Evolutionary conservation across 2,797 vertebrate genomes (phyloP).

Genomic region (Cuniculus paca): DNA sequence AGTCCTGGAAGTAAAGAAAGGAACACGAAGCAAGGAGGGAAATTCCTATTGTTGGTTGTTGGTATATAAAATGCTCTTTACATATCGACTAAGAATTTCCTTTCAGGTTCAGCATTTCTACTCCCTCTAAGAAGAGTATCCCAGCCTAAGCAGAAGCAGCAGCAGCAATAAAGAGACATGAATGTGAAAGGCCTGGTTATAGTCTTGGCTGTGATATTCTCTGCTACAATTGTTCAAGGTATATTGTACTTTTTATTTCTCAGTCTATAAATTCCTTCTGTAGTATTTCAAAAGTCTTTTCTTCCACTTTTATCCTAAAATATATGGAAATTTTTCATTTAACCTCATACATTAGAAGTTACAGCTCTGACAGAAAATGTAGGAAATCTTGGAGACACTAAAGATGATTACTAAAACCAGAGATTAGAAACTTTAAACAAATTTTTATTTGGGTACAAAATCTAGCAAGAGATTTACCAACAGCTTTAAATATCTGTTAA

Average conservation of each 20-base stretch:
- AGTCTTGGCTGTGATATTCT: constrained; percentile 51
- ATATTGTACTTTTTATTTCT: constrained; percentile 49
- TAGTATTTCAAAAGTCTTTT: constrained; percentile 55
- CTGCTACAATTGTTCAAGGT: constrained; percentile 66
- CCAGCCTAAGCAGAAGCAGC: not conserved
- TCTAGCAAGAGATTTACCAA: constrained; percentile 39
- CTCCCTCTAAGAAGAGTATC: not conserved
- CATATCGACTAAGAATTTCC: not conserved
- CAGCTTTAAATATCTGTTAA: constrained; percentile 20
- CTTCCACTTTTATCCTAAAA: constrained; percentile 54
- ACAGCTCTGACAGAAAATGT: constrained; percentile 36
- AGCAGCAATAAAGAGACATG: constrained; percentile 46
- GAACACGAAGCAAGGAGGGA: constrained; percentile 69
- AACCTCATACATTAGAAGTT: constrained; percentile 42
- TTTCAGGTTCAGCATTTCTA: constrained; percentile 22
- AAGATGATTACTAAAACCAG: constrained; percentile 11
- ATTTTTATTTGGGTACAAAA: constrained; percentile 46
- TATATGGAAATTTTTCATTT: constrained; percentile 5
- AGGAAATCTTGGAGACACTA: constrained; percentile 34
- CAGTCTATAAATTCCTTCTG: not conserved
- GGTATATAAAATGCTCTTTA: constrained; percentile 51
- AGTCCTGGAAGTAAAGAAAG: constrained; percentile 61
- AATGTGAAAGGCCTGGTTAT: not conserved
- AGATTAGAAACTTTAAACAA: not conserved
- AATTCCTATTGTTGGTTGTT: constrained; percentile 57